Conservation (phyloP, 1,140 invertebrate genomes). For the Laupala kohalensis region DNA sequence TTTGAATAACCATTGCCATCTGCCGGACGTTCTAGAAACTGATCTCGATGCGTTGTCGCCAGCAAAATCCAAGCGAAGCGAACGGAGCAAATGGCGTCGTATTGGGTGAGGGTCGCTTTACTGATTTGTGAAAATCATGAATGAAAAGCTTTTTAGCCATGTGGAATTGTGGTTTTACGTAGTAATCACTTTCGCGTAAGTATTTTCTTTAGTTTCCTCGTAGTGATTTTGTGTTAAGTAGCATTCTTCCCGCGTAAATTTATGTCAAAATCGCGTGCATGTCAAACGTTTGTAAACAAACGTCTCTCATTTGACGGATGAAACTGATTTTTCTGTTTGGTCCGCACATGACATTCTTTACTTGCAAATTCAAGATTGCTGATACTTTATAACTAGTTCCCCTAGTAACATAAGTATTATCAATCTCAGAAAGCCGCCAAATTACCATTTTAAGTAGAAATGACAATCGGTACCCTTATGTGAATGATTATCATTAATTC, state of each 20-base stretch:
- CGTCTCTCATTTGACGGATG: not conserved
- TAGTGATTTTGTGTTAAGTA: not conserved
- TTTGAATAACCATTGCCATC: not conserved
- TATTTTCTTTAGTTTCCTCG: slow-evolving; percentile 8
- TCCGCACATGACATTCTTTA: not conserved
- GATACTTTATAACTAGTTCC: no score
- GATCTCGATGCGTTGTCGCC: not conserved
- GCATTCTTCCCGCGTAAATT: not conserved
- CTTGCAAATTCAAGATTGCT: no score
- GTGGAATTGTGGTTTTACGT: slow-evolving; percentile 13
- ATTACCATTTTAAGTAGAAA: no score
- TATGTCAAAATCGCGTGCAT: slow-evolving; percentile 6
- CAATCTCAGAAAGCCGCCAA: no score
- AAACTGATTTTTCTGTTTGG: not conserved
- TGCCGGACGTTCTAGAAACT: not conserved
- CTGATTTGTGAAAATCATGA: slow-evolving; percentile 19
- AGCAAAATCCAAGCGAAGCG: not conserved
- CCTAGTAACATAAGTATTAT: no score
- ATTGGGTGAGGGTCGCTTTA: slow-evolving; percentile 13
- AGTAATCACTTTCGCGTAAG: slow-evolving; percentile 11
- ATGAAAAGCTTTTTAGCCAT: slow-evolving; percentile 12
- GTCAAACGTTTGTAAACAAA: slow-evolving; percentile 1
- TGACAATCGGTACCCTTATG: no score
- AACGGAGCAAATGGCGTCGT: slow-evolving; percentile 23
- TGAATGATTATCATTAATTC: no score